Evolutionary conservation across 35 echinoderm and acorn worm genomes (phyloP), one percentile per base, ranked within the genome.

Genomic region (Chiridota heheva): DNA sequence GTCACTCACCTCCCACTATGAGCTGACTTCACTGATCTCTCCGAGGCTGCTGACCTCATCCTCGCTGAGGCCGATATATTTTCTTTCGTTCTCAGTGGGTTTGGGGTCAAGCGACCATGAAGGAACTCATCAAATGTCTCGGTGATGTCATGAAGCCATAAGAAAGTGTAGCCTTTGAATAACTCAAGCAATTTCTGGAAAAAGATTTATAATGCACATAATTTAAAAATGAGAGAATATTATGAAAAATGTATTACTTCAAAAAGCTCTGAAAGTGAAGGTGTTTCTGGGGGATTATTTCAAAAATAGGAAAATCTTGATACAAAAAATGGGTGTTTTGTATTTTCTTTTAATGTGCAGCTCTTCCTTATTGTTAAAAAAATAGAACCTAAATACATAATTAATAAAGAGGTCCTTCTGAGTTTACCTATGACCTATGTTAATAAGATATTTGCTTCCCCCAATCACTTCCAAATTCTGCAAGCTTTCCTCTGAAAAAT

Each of bases 41-140:
- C 95, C 4, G 95, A 98, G 1, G 95, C 95, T 30, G 84, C 88
- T 28, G 89, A 91, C 49, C 95, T 83, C 65, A 98, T 70, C 17
- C 89, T 67, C 17, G 95, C 74, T 16, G 89, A 88, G 18, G 92
- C 81, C 28, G 70, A 69, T 5, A 83, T 51, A 36, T 88, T 98
- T 20, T 84, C 72, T 7, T 76, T 78, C 36, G 61, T 65, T 41
- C 89, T 82, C 10, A 85, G 55, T 43, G 95, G 95, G 44, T 91
- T 98, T 17, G 95, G 87, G 48, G 82, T 85, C 34, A 98, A 53
- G 22, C 95, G 89, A 42, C 95, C 95, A 77, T 92, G 85, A 2
- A 98, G 80, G 63, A 98, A 98, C 51, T 98, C 95, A 35, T 98
- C 95, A 89, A 98, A 98, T 38, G 95, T 98, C 60, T 91, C 95